Base-by-base conservation (phyloP, 1,140 invertebrate genomes). In the Trichonephila clavata region DNA sequence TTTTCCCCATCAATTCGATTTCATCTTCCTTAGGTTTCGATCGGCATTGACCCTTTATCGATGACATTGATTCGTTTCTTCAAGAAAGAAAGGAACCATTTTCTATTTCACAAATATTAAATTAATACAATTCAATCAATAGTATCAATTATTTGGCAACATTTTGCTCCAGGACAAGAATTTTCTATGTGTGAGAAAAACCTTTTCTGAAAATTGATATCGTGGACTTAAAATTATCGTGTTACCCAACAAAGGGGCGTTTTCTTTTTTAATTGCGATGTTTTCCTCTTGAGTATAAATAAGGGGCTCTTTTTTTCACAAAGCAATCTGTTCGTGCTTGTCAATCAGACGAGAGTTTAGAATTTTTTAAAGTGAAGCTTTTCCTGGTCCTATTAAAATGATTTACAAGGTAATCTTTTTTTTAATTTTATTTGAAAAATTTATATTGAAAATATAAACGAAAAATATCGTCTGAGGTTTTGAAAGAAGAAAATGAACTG, bases 241-340 rank as follows among this genome's bases (percentile, higher is more conserved):
- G 50, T 84, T 84, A 84, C 83, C 6, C 43, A 84, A 84, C 27
- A 20, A 77, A 68, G 27, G 24, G 27, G 24, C 32, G 24, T 77
- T 18, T 77, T 77, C 27, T 77, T 32, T 39, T 39, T 84, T 32
- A 60, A 84, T 24, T 16, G 83, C 21, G 10, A 5, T 6, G 24
- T 84, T 84, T 84, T 84, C 57, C 83, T 84, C 59, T 84, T 84
- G 5, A 84, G 57, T 84, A 84, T 84, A 84, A 84, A 84, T 84
- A 84, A 60, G 21, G n/a, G 21, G 32, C 8, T 20, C 71, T 32
- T 77, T 77, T 84, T 84, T 84, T 84, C n/a, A 84, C 24, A 84
- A 4, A 60, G 21, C 83, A 77, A 24, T 84, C n/a, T 13, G 13
- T 60, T 59, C 18, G 24, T 59, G 21, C 18, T 27, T 21, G 59